Evolutionary conservation across 2,113 vertebrate genomes (phyloP).

Genomic region (Clinocottus analis): DNA sequence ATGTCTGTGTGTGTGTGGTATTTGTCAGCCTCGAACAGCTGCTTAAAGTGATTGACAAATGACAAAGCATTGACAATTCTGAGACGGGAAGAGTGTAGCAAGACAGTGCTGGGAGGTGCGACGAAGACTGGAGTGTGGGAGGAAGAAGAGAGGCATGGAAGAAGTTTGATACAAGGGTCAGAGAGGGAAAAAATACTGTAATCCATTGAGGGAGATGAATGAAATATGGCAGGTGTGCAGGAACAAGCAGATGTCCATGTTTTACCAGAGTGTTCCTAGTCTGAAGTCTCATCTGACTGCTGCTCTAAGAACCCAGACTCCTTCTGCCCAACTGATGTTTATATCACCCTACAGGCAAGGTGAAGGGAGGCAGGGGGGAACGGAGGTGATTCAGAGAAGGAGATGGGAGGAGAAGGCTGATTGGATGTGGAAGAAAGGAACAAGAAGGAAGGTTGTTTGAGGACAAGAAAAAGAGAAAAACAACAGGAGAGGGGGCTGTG

Average conservation of each 20-base stretch:
- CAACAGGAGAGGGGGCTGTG: not conserved
- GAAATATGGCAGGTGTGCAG: conserved; percentile 44
- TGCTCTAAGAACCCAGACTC: conserved; percentile 40
- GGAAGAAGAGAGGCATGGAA: conserved; percentile 29
- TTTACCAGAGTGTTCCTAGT: conserved; percentile 28
- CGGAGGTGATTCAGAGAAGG: not conserved
- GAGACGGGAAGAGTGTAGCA: not conserved
- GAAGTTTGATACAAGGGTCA: conserved; percentile 24
- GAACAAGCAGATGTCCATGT: conserved; percentile 49
- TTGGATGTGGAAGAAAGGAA: conserved; percentile 3
- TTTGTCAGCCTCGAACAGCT: conserved; percentile 23
- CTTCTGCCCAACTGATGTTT: conserved; percentile 42
- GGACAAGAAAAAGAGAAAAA: not conserved
- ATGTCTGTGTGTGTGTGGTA: not conserved
- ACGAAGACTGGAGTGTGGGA: conserved; percentile 5
- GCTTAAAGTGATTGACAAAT: conserved; percentile 61
- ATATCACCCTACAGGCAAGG: conserved; percentile 21
- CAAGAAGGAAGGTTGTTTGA: conserved; percentile 1
- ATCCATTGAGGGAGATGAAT: conserved; percentile 40
- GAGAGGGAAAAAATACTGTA: conserved; percentile 10
- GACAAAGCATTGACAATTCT: conserved; percentile 42
- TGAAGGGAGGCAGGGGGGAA: not conserved
- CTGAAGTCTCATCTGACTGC: conserved; percentile 38
- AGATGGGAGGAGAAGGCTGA: not conserved
- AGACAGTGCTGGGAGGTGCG: conserved; percentile 9